These are phyloP conservation scores for Zygothrica quintamaculata DNA, from an alignment of 2,888 invertebrate species.

Conservation along the genomic window DNA sequence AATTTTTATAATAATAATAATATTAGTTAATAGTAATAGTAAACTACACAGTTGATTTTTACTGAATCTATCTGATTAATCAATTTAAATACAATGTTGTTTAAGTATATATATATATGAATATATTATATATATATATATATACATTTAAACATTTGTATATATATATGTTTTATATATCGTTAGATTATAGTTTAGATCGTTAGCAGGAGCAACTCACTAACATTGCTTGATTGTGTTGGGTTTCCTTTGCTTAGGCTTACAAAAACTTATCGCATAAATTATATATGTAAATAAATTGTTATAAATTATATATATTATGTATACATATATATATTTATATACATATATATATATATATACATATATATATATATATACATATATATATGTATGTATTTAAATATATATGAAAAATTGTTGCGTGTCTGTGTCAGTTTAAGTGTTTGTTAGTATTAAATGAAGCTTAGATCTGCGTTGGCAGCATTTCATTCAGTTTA, in stretches of 20 bases:
- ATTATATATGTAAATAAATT: constrained; percentile 78
- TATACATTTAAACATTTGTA: too few relatives aligned
- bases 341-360: constrained; percentile 52
- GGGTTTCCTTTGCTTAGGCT: constrained; percentile 57
- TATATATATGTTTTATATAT: too few relatives aligned
- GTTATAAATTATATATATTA: constrained; percentile 64
- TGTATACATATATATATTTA: constrained; percentile 38
- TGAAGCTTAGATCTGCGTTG: constrained; percentile 25
- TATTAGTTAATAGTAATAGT: constrained; percentile 53
- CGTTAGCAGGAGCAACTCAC: constrained; percentile 65
- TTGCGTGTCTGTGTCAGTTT: constrained; percentile 70
- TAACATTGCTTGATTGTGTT: constrained; percentile 80
- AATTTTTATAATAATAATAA: constrained; percentile 45
- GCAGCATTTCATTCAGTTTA: constrained; percentile 6
- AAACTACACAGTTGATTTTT: constrained; percentile 39
- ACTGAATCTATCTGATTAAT: constrained; percentile 13
- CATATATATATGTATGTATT: too few relatives aligned
- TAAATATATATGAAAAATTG: too few relatives aligned
- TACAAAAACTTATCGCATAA: constrained; percentile 73
- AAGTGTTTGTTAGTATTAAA: constrained; percentile 39
- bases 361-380: too few relatives aligned
- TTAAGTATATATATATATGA: constrained; percentile 23
- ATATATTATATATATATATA: too few relatives aligned
- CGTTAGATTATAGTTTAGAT: constrained; percentile 54
- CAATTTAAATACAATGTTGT: constrained; percentile 28